These are phyloP conservation scores for Epinephelus cyanopodus DNA, from an alignment of 2,113 vertebrate species.

Conservation along the genomic window DNA sequence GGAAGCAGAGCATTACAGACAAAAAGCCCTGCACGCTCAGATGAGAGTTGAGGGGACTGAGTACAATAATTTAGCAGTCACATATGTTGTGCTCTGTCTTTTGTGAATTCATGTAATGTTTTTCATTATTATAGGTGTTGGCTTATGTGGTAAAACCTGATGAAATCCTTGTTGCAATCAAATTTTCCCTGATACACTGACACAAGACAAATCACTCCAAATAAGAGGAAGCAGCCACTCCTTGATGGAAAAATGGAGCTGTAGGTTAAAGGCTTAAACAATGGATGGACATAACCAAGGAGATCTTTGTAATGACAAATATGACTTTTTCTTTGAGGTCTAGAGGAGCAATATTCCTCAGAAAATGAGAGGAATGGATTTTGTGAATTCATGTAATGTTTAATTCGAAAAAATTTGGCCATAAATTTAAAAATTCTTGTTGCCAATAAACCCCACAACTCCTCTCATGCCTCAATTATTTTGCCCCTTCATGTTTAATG, in stretches of 20 bases:
- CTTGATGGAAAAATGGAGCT: not conserved
- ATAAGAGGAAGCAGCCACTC: not conserved
- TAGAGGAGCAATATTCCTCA: too few relatives aligned
- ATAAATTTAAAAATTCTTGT: not conserved
- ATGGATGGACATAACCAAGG: too few relatives aligned
- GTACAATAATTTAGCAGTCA: not conserved
- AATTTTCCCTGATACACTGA: too few relatives aligned
- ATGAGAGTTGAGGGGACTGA: not conserved
- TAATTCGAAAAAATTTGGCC: not conserved
- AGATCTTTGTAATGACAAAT: too few relatives aligned
- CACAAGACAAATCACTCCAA: not conserved
- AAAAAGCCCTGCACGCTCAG: not conserved
- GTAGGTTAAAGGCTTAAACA: too few relatives aligned
- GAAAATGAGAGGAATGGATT: too few relatives aligned
- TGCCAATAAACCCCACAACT: not conserved
- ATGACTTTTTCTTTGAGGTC: too few relatives aligned
- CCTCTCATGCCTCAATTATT: not conserved
- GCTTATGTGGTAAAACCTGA: too few relatives aligned
- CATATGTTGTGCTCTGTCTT: not conserved
- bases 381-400: too few relatives aligned
- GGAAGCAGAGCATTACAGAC: constrained; percentile 36
- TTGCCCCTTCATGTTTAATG: not conserved
- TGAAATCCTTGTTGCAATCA: too few relatives aligned
- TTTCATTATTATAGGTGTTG: not conserved
- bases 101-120: not conserved